Percentiles rank a stretch among this genome's conserved stretches.
Conservation (phyloP, 2,113 vertebrate genomes). For the Daphoenositta chrysoptera region DNA sequence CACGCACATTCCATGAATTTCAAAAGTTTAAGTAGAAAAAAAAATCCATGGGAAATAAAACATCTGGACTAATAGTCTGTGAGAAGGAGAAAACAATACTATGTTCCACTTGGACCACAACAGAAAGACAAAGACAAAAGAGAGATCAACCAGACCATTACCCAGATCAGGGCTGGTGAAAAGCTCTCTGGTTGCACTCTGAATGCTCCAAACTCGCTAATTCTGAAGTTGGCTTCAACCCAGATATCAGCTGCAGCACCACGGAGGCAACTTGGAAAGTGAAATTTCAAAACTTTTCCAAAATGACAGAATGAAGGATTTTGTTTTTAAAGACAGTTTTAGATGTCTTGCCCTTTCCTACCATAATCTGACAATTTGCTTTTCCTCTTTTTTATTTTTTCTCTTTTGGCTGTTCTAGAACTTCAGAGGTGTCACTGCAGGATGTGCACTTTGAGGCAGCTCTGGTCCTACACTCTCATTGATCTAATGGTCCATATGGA, state of each 20-base stretch:
- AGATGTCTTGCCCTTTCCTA: conserved; percentile 25
- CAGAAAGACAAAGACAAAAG: neutral
- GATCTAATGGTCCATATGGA: conserved; percentile 61
- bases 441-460: conserved; percentile 53
- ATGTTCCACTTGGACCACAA: too few species aligned
- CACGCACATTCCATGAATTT: neutral
- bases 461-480: conserved; percentile 23
- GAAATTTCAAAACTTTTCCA: conserved; percentile 49
- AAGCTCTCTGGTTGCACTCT: neutral
- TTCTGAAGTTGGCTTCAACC: neutral
- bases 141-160: neutral
- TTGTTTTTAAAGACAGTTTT: neutral
- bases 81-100: neutral
- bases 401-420: conserved; percentile 15
- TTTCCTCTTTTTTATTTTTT: neutral
- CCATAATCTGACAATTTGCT: conserved; percentile 18
- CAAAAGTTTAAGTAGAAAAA: neutral
- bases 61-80: neutral
- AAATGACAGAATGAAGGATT: conserved; percentile 24
- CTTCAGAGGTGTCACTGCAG: conserved; percentile 12
- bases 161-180: neutral
- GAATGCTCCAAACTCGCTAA: neutral
- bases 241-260: neutral
- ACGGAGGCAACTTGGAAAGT: neutral
- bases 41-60: neutral